Conservation (phyloP, 2,113 vertebrate species). For the Heterocephalus glaber region DNA sequence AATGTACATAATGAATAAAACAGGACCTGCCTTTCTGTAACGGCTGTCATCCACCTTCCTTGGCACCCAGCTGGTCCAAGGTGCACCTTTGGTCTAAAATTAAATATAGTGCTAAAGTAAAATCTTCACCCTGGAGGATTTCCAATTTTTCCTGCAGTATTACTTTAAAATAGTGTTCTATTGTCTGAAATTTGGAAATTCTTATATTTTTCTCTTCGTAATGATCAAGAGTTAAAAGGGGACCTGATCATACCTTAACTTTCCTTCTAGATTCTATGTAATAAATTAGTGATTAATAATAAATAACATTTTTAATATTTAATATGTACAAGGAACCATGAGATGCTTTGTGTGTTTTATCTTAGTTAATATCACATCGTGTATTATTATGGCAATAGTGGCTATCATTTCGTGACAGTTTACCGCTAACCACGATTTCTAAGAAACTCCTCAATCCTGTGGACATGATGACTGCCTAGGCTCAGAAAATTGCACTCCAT, state of each 20-base stretch:
- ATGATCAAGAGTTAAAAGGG: not conserved
- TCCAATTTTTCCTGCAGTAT: not conserved
- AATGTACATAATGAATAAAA: not conserved
- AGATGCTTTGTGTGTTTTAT: not conserved
- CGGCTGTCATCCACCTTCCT: not conserved
- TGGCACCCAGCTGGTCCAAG: not conserved
- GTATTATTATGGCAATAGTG: not conserved
- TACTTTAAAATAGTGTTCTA: not conserved
- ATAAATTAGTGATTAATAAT: conserved; percentile 22
- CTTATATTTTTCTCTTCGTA: not conserved
- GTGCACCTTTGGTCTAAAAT: not conserved
- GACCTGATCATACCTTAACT: not conserved
- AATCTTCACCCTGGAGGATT: not conserved
- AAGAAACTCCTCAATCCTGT: not conserved
- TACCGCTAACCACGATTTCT: not conserved
- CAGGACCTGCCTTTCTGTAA: not conserved
- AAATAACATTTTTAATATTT: conserved; percentile 32
- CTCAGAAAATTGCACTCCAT: not conserved
- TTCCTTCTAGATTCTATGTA: not conserved
- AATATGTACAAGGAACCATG: not conserved
- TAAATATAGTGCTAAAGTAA: not conserved
- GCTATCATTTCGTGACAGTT: not conserved
- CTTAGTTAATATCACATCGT: not conserved
- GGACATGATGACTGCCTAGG: not conserved
- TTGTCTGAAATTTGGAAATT: not conserved